Evolutionary conservation across 1,140 invertebrate species (phyloP).

Genomic region (Campoletis sonorensis): DNA sequence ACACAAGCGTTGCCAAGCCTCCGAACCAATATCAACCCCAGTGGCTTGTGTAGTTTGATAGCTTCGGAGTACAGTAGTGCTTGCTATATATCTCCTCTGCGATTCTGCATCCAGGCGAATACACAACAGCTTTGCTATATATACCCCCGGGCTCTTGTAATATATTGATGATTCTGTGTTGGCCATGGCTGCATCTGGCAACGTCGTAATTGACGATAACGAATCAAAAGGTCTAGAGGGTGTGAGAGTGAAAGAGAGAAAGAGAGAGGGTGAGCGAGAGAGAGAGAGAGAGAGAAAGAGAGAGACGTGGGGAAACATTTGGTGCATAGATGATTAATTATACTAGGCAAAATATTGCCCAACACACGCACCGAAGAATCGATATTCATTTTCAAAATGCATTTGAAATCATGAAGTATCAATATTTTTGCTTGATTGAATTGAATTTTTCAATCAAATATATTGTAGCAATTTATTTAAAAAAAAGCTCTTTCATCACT

Average conservation of each 20-base stretch:
- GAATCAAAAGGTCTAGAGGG: neutral
- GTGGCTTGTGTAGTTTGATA: conserved; percentile 9
- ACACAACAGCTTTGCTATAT: neutral
- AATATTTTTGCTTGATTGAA: too few species aligned
- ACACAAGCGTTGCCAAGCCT: neutral
- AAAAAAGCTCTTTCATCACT: too few species aligned
- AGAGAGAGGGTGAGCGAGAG: conserved; percentile 1
- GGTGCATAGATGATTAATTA: conserved; percentile 18
- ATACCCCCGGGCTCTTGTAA: neutral
- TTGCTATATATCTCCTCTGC: conserved; percentile 9
- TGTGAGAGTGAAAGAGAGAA: conserved; percentile 11
- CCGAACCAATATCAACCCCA: neutral
- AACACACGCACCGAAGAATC: neutral
- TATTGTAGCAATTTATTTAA: too few species aligned
- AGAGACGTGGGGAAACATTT: neutral
- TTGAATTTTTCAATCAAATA: too few species aligned
- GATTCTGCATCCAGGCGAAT: conserved; percentile 5
- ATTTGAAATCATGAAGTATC: neutral
- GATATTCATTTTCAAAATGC: neutral
- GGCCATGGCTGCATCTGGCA: conserved; percentile 46
- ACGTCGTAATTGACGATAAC: conserved; percentile 39
- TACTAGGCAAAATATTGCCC: neutral
- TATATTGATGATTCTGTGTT: conserved; percentile 21
- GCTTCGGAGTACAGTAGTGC: neutral
- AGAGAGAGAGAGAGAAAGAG: conserved; percentile 17